Evolutionary conservation across 2,113 vertebrate species (phyloP), one percentile per base, ranked within the genome.

Genomic region (Phocoena phocoena): DNA sequence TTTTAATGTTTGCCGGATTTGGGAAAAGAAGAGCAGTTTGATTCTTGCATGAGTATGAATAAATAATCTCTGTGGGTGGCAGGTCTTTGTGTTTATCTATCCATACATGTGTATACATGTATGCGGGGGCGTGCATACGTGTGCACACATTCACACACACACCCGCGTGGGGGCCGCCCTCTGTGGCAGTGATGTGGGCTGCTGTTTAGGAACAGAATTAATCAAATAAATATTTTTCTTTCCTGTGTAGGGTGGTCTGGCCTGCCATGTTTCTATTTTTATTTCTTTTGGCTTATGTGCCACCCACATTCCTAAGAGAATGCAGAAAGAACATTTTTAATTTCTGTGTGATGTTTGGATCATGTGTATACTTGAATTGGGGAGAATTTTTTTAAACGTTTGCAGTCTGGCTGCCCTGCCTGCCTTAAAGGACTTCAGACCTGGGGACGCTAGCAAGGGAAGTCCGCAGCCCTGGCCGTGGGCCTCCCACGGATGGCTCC

Each of bases 181-280:
- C 17, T 0, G 0, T 92, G 65, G 88, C 87, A 58, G 82, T 70
- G 70, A 81, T 68, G 70, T 73, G 33, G 21, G 38, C 74, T 93
- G 50, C 88, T 93, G 74, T 95, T 97, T 82, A 93, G 87, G 92
- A 96, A 90, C 50, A 96, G 77, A 96, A 95, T 76, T 93, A 87
- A 95, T 97, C 93, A 96, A 93, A 97, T 97, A 83, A 97, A 97
- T 95, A 90, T 53, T 93, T 60, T 86, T 93, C 65, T 97, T 97
- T 96, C 95, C 20, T 4, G 38, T 90, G 79, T 70, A 68, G 93
- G 83, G 95, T 95, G 84, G 53, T 92, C 95, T 85, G 63, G 68
- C 62, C 82, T 80, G 58, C 88, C 28, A 13, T 38, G 76, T 81
- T 96, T 94, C 96, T 97, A 84, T 95, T 98, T 98, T 97, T 95